Percentiles rank a stretch among this genome's conserved stretches.
These are phyloP conservation scores for Clarias macrocephalus DNA, from an alignment of 2,113 vertebrate genomes.

Conservation along the genomic window DNA sequence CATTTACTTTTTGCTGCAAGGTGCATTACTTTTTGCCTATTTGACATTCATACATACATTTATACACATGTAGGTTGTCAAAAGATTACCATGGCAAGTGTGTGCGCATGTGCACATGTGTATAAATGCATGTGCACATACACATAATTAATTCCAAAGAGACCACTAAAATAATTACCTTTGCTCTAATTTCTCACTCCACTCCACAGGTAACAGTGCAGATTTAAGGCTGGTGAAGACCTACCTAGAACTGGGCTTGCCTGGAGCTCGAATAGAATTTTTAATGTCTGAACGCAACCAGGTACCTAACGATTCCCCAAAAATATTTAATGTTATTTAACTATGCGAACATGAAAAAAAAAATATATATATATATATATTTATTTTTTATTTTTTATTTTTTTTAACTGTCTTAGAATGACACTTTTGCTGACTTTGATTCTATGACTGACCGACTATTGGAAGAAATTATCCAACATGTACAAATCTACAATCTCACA, in stretches of 20 bases:
- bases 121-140: too few relatives aligned
- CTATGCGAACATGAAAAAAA: not conserved
- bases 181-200: too few relatives aligned
- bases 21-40: too few relatives aligned
- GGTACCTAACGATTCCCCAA: slow-evolving; percentile 64
- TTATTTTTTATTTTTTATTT: too few relatives aligned
- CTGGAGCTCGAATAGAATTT: slow-evolving; percentile 93
- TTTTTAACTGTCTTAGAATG: slow-evolving; percentile 81
- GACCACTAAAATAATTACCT: too few relatives aligned
- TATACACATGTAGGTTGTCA: too few relatives aligned
- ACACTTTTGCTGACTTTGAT: slow-evolving; percentile 99
- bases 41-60: too few relatives aligned
- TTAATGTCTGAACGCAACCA: slow-evolving; percentile 99
- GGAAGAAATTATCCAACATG: slow-evolving; percentile 98
- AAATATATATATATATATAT: too few relatives aligned
- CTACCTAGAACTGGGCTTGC: slow-evolving; percentile 94
- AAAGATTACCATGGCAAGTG: too few relatives aligned
- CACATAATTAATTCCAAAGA: too few relatives aligned
- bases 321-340: not conserved
- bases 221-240: slow-evolving; percentile 97
- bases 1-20: too few relatives aligned
- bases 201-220: slow-evolving; percentile 87
- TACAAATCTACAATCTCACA: slow-evolving; percentile 96
- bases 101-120: too few relatives aligned
- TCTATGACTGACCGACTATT: slow-evolving; percentile 97